These are phyloP conservation scores for Argyrosomus japonicus DNA, from an alignment of 2,113 vertebrate species.

Conservation along the genomic window DNA sequence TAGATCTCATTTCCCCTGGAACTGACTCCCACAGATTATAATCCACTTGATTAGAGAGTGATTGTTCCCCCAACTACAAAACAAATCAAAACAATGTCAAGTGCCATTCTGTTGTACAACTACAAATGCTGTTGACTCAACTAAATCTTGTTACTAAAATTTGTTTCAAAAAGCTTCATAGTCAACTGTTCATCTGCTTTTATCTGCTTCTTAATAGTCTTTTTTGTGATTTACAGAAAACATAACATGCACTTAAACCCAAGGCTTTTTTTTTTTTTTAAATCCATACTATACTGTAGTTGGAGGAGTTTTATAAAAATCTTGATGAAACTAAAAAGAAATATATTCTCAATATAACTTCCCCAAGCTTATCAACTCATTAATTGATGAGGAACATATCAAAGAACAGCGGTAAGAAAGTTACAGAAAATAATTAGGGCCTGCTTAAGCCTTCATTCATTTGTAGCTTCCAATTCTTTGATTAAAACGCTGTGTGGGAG, in stretches of 20 bases:
- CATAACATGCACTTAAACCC: background rate
- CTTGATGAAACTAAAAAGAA: slow-evolving; percentile 6
- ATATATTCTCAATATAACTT: slow-evolving; percentile 10
- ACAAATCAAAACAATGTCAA: slow-evolving; percentile 53
- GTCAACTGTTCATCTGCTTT: slow-evolving; percentile 15
- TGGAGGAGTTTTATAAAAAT: background rate
- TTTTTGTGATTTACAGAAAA: background rate
- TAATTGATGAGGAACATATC: slow-evolving; percentile 44
- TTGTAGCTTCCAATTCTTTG: slow-evolving; percentile 19
- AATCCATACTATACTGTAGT: background rate
- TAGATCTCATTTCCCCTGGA: slow-evolving; percentile 40
- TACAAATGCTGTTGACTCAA: slow-evolving; percentile 34
- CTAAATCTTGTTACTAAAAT: slow-evolving; percentile 36
- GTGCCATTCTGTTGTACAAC: slow-evolving; percentile 7
- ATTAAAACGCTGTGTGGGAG: slow-evolving; percentile 7
- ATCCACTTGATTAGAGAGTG: slow-evolving; percentile 53
- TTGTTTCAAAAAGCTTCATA: slow-evolving; percentile 8
- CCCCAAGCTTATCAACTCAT: slow-evolving; percentile 21
- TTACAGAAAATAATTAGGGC: slow-evolving; percentile 44
- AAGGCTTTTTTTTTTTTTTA: background rate
- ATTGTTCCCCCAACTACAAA: slow-evolving; percentile 55
- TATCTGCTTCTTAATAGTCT: background rate
- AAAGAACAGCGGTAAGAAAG: slow-evolving; percentile 18
- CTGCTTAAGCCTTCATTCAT: slow-evolving; percentile 19
- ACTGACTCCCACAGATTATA: slow-evolving; percentile 52